Percentiles rank a stretch among this genome's conserved stretches.
These are phyloP conservation scores for Apodemus agrarius DNA, from an alignment of 2,797 vertebrate genomes.

Conservation along the genomic window DNA sequence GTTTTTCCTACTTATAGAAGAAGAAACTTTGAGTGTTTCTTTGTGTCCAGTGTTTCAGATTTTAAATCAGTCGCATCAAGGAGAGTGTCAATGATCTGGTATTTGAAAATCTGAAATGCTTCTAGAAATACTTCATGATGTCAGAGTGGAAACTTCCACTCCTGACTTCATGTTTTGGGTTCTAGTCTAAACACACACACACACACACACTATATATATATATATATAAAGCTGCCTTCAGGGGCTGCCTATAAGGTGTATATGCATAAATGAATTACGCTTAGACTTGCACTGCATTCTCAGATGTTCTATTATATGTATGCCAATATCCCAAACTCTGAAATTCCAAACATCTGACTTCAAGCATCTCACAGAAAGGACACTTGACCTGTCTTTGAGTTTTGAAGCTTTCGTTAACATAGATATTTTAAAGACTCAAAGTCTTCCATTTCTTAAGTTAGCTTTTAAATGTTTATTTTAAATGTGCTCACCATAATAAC, in stretches of 20 bases:
- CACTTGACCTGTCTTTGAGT: background rate
- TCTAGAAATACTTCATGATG: background rate
- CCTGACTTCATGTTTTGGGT: background rate
- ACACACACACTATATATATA: background rate
- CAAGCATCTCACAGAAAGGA: background rate
- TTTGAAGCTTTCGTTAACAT: constrained; percentile 15
- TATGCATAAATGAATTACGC: background rate
- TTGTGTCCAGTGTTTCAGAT: constrained; percentile 5
- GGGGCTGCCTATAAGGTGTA: background rate
- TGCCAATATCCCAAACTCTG: background rate
- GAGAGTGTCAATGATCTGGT: background rate
- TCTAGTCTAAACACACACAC: background rate
- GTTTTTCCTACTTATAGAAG: constrained; percentile 25
- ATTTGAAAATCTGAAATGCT: background rate
- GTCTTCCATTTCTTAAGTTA: constrained; percentile 41
- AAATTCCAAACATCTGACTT: background rate
- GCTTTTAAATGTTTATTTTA: constrained; percentile 60
- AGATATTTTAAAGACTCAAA: constrained; percentile 48
- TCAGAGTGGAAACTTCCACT: background rate
- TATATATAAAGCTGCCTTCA: background rate
- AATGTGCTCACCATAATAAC: constrained; percentile 7
- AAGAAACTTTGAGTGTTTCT: background rate
- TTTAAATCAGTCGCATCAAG: background rate
- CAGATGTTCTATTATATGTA: background rate
- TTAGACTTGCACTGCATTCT: background rate